Evolutionary conservation across 2,888 invertebrate species (phyloP).

Genomic region (Drosophila meridionalis): DNA sequence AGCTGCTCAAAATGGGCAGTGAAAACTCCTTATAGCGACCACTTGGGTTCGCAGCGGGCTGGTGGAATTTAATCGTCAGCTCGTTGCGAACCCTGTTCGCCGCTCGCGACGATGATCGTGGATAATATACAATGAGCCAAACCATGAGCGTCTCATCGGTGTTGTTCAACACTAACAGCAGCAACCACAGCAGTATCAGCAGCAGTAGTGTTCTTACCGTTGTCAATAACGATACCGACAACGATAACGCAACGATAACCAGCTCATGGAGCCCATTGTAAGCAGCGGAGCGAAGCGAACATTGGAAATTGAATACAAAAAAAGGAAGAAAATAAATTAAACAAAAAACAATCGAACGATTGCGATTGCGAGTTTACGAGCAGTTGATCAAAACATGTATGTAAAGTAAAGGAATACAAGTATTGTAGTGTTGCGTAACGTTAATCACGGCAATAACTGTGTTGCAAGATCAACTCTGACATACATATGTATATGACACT

Average conservation of each 20-base stretch:
- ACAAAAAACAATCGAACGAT: constrained; percentile 42
- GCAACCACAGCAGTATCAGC: constrained; percentile 28
- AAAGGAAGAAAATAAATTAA: constrained; percentile 16
- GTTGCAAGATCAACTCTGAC: constrained; percentile 37
- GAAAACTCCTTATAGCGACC: constrained; percentile 85
- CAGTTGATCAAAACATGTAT: constrained; percentile 83
- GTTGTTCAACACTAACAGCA: constrained; percentile 56
- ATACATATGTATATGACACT: constrained; percentile 33
- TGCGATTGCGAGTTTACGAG: constrained; percentile 70
- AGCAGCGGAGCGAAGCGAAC: constrained; percentile 74
- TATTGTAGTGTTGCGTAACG: constrained; percentile 68
- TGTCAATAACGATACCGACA: constrained; percentile 18
- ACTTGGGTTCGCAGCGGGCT: constrained; percentile 86
- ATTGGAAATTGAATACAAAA: constrained; percentile 57
- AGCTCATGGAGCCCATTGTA: constrained; percentile 65
- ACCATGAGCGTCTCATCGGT: constrained; percentile 67
- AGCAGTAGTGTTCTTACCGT: constrained; percentile 29
- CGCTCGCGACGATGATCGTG: constrained; percentile 87
- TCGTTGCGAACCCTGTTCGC: constrained; percentile 89
- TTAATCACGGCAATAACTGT: constrained; percentile 23
- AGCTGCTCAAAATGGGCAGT: constrained; percentile 94
- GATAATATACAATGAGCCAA: constrained; percentile 83
- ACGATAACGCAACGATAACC: constrained; percentile 35
- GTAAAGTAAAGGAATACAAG: constrained; percentile 55
- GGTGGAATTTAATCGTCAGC: constrained; percentile 89